Evolutionary conservation across 2,888 invertebrate species (phyloP), one percentile per base, ranked within the genome.

Genomic region (Leucozona laternaria): DNA sequence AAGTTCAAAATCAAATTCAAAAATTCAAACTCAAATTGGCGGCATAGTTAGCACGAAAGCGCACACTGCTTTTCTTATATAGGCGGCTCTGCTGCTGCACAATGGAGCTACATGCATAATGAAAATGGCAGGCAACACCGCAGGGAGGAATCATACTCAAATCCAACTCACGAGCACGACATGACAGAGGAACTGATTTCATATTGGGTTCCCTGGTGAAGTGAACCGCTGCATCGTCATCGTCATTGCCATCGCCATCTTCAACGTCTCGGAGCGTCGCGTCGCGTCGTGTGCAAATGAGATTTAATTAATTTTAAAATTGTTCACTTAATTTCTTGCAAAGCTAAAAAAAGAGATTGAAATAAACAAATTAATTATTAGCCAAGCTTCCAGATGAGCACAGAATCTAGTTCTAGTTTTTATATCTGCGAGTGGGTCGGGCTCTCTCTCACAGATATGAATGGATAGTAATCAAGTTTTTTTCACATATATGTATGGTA

Each of bases 1-100:
- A 85, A 85, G 85, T 85, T 85, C 85, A 85, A 85, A 85, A 85
- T 85, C 85, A 85, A 85, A 85, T 77, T 77, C 81, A 73, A 85
- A 66, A 85, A 62, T 77, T 85, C 60, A 85, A 70, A 62, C 73
- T 77, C 50, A 85, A 85, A 85, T 81, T 85, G 84, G 84, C 84
- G 62, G 72, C 62, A 77, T 73, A 48, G 72, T 85, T 85, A 72
- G 76, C 84, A 80, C 84, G 84, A 85, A 80, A 66, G 71, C 68
- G 66, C 20, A 17, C 10, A 34, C 58, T 22, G 60, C 7, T 17
- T 48, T 45, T 43, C 17, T 43, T 28, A 28, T 53, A 34, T 37
- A 58, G 75, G 48, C n/a, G n/a, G n/a, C n/a, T n/a, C n/a, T n/a
- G n/a, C n/a, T n/a, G n/a, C n/a, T 64, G 58, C 53, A 22, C 40